phyloP scores from a whole-genome alignment of 2,113 vertebrate species.

The Micromys minutus region DNA sequence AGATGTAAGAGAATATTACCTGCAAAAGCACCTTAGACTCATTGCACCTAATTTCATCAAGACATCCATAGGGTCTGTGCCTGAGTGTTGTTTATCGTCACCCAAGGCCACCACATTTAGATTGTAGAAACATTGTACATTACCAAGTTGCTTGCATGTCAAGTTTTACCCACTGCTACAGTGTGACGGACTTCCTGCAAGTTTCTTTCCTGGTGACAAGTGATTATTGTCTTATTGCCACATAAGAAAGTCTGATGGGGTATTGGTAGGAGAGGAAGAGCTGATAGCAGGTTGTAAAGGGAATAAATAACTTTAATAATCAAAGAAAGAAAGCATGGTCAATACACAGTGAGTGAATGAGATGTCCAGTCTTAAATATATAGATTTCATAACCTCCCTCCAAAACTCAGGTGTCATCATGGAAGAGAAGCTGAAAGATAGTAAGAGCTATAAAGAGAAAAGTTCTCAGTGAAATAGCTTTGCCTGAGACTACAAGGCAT shows the following conservation, averaged over 20 bases:
- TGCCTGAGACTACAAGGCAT: neutral
- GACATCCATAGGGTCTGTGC: neutral
- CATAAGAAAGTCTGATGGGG: neutral
- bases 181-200: neutral
- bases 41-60: neutral
- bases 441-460: neutral
- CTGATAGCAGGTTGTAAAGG: too few species aligned
- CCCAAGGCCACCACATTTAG: neutral
- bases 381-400: neutral
- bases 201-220: constrained; percentile 19
- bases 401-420: neutral
- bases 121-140: constrained; percentile 2
- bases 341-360: neutral
- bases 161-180: constrained; percentile 40
- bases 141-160: neutral
- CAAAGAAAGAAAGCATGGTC: neutral
- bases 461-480: neutral
- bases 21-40: neutral
- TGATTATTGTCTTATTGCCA: constrained; percentile 42
- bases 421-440: neutral
- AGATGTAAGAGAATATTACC: neutral
- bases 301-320: too few species aligned
- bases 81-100: neutral
- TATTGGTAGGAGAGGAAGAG: too few species aligned
- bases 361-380: neutral